A percentile compares a stretch with the other conserved stretches of the same genome.
These are phyloP conservation scores for Amblyjoppa proteus DNA, from an alignment of 2,888 invertebrate genomes.

Conservation along the genomic window DNA sequence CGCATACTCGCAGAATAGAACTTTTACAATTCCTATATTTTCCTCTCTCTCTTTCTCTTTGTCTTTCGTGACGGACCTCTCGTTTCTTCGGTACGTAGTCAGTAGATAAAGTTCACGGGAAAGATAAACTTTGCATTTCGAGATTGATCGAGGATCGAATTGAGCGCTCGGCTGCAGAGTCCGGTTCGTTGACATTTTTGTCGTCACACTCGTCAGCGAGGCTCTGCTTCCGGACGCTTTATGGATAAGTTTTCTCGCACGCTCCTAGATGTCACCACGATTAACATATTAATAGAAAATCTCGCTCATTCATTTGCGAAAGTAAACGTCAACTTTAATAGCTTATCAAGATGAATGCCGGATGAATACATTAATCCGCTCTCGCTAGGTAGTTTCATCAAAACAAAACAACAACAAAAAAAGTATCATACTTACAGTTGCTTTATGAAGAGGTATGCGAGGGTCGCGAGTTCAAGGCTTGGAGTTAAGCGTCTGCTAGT, in stretches of 20 bases:
- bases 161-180: background rate
- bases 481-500: conserved; percentile 34
- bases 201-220: conserved; percentile 1
- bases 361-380: background rate
- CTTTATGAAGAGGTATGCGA: conserved; percentile 18
- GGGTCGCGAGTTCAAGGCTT: conserved; percentile 63
- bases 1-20: conserved; percentile 14
- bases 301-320: background rate
- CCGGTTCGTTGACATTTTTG: conserved; percentile 41
- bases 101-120: conserved; percentile 33
- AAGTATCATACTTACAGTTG: background rate
- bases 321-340: too few species aligned
- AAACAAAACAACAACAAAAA: background rate
- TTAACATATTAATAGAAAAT: conserved; percentile 24
- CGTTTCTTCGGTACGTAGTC: conserved; percentile 3
- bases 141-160: background rate
- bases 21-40: background rate
- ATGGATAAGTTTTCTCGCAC: background rate
- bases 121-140: conserved; percentile 13
- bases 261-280: background rate
- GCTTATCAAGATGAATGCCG: background rate
- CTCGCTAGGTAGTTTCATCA: background rate
- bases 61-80: background rate
- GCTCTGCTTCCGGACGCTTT: background rate
- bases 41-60: background rate